phyloP scores from a whole-genome alignment of 30 jellyfish, hydroid and myxozoan genomes.

The Cassiopea andromeda region DNA sequence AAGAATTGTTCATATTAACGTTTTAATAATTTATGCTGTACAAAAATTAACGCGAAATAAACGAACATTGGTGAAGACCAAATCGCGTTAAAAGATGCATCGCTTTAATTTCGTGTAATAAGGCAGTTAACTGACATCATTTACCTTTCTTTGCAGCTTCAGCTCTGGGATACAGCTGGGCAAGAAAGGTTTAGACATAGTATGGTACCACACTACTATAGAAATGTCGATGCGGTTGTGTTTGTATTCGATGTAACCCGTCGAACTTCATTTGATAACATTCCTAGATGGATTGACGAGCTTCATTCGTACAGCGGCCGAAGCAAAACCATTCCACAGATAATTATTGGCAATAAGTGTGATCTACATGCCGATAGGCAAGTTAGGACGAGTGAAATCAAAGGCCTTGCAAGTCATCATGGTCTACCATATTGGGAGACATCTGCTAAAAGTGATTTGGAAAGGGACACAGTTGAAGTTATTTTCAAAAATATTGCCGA shows the following conservation, averaged over 20 bases:
- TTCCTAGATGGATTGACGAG: constrained; percentile 87
- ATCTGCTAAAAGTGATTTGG: constrained; percentile 94
- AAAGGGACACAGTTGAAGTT: constrained; percentile 79
- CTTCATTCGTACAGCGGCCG: constrained; percentile 50
- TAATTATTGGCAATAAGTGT: constrained; percentile 91
- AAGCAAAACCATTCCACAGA: constrained; percentile 68
- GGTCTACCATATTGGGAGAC: constrained; percentile 96
- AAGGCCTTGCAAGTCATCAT: constrained; percentile 67
- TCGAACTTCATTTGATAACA: constrained; percentile 68
- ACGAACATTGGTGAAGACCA: too few relatives aligned
- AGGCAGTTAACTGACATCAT: neutral
- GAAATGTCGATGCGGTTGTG: constrained; percentile 92
- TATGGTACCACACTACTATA: constrained; percentile 93
- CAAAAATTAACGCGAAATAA: too few relatives aligned
- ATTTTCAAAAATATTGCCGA: constrained; percentile 87
- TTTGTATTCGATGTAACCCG: constrained; percentile 92
- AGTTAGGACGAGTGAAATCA: constrained; percentile 84
- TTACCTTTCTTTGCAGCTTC: constrained; percentile 61
- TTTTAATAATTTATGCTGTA: too few relatives aligned
- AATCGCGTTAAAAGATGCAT: too few relatives aligned
- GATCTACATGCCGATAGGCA: constrained; percentile 95
- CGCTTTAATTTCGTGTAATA: neutral
- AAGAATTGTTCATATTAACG: too few relatives aligned
- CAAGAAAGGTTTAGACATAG: constrained; percentile 92
- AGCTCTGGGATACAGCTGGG: constrained; percentile 97